These are phyloP conservation scores for Sarcophaga carnaria DNA, from an alignment of 2,888 invertebrate genomes.

Conservation along the genomic window DNA sequence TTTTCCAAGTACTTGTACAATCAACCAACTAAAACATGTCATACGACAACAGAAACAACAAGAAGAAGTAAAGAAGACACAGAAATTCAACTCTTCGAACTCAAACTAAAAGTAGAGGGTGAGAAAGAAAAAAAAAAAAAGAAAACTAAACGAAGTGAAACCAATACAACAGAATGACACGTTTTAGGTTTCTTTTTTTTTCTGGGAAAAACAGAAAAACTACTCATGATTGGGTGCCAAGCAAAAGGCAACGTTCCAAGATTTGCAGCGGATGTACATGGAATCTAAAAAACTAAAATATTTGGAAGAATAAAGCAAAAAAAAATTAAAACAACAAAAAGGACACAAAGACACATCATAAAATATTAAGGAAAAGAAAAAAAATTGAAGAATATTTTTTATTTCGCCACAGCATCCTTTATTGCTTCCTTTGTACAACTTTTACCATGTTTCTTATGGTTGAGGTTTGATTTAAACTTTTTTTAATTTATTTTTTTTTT, in stretches of 20 bases:
- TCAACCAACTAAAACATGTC: conserved; percentile 44
- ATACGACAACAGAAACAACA: neutral
- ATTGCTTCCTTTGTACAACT: conserved; percentile 27
- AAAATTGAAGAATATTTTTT: neutral
- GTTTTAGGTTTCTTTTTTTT: conserved; percentile 41
- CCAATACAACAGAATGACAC: conserved; percentile 54
- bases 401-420: conserved; percentile 15
- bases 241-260: conserved; percentile 2
- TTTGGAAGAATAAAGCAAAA: neutral
- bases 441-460: conserved; percentile 11
- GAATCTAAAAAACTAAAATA: conserved; percentile 17
- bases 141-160: conserved; percentile 13
- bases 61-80: neutral
- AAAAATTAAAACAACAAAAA: neutral
- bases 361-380: neutral
- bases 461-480: conserved; percentile 8
- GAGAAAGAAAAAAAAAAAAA: conserved; percentile 4
- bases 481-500: no score
- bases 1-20: neutral
- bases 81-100: conserved; percentile 1
- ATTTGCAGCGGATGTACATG: conserved; percentile 47
- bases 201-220: neutral
- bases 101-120: conserved; percentile 18
- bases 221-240: neutral
- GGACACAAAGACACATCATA: neutral